A percentile compares a stretch with the other conserved stretches of the same genome.
These are phyloP conservation scores for Lochmaea capreae DNA, from an alignment of 2,888 invertebrate genomes.

Conservation along the genomic window DNA sequence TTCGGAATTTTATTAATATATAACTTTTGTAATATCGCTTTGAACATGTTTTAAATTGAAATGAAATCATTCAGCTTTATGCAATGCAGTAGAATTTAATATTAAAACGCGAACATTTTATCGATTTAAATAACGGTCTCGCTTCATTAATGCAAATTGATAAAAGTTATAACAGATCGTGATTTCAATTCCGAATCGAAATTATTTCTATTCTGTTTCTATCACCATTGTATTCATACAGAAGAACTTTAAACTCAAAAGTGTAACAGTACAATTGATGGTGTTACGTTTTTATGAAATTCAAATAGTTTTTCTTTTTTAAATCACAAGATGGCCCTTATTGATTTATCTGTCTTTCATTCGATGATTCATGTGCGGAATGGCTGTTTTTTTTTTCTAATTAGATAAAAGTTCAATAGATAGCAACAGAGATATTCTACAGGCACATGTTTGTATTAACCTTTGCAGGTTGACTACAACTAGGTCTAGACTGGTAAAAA, in stretches of 20 bases:
- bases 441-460: no score
- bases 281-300: neutral
- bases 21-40: conserved; percentile 31
- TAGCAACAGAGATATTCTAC: no score
- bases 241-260: neutral
- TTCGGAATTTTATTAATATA: conserved; percentile 19
- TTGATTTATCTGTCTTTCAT: no score
- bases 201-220: conserved; percentile 34
- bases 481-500: no score
- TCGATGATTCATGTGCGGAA: no score
- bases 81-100: conserved; percentile 40
- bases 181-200: conserved; percentile 38
- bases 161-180: conserved; percentile 43
- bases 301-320: neutral
- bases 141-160: conserved; percentile 43
- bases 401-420: no score
- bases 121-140: conserved; percentile 40
- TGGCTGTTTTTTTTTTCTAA: no score
- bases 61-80: conserved; percentile 36
- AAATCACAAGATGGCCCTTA: neutral
- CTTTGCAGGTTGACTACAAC: no score
- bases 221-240: neutral
- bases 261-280: neutral
- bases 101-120: conserved; percentile 41
- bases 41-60: conserved; percentile 37